Conservation (phyloP, 1,140 invertebrate genomes). For the Plutomurus gul region DNA sequence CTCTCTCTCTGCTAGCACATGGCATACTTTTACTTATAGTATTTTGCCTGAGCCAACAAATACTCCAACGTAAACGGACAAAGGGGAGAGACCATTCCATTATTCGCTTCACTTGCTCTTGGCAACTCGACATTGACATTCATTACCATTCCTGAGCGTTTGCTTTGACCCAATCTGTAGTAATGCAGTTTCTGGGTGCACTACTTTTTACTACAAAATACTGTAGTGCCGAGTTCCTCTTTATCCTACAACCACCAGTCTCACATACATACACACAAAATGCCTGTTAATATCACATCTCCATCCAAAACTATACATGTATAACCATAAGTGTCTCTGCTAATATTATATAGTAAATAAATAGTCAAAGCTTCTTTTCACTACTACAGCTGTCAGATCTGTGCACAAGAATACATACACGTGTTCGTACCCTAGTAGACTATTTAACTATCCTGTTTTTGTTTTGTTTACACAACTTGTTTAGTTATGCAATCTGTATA, state of each 20-base stretch:
- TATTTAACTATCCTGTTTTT: background rate
- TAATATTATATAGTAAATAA: too few relatives aligned
- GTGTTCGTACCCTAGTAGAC: background rate
- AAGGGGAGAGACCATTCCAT: background rate
- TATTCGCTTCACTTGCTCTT: background rate
- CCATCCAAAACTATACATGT: too few relatives aligned
- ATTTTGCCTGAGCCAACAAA: too few relatives aligned
- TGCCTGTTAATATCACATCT: too few relatives aligned
- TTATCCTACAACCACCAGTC: too few relatives aligned
- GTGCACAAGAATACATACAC: background rate
- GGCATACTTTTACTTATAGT: too few relatives aligned
- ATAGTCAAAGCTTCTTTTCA: background rate
- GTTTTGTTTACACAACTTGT: background rate
- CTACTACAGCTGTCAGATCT: background rate
- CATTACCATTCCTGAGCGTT: background rate
- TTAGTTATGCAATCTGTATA: background rate
- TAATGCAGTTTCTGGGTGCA: background rate
- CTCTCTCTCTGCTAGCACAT: too few relatives aligned
- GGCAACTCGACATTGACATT: background rate
- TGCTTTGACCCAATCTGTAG: background rate
- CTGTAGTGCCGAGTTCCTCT: too few relatives aligned
- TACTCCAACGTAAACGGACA: background rate
- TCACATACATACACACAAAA: too few relatives aligned
- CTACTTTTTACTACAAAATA: background rate
- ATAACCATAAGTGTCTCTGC: too few relatives aligned